Conservation (phyloP, 1,140 invertebrate species). For the Anoplophora glabripennis region DNA sequence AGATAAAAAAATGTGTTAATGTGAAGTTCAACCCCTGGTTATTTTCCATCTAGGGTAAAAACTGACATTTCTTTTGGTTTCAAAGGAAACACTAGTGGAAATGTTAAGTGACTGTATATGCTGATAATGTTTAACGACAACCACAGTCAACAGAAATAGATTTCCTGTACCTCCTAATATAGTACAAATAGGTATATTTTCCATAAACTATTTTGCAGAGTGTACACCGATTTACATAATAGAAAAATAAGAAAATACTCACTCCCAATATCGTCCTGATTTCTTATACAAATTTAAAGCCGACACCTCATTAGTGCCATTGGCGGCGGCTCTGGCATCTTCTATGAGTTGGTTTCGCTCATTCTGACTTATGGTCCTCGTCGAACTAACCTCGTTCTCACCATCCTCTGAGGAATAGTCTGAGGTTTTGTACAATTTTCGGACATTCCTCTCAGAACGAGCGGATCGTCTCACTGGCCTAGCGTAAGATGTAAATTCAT, state of each 20-base stretch:
- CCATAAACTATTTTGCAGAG: too few species aligned
- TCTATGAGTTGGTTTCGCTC: slow-evolving; percentile 38
- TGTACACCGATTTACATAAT: not conserved
- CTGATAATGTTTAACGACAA: too few species aligned
- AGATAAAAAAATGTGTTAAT: too few species aligned
- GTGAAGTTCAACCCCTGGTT: too few species aligned
- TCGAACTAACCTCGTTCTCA: slow-evolving; percentile 36
- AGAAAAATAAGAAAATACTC: slow-evolving; percentile 42
- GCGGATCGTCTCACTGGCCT: slow-evolving; percentile 4
- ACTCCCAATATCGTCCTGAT: slow-evolving; percentile 68
- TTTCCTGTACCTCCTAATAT: too few species aligned
- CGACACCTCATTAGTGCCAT: slow-evolving; percentile 30
- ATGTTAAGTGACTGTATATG: too few species aligned
- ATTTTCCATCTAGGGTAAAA: too few species aligned
- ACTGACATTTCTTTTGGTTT: too few species aligned
- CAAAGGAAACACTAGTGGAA: too few species aligned
- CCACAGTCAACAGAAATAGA: too few species aligned
- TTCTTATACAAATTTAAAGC: slow-evolving; percentile 56
- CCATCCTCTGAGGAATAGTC: slow-evolving; percentile 57
- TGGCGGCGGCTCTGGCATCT: slow-evolving; percentile 27
- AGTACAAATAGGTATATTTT: too few species aligned
- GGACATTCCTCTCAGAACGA: slow-evolving; percentile 4
- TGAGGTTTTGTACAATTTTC: slow-evolving; percentile 44
- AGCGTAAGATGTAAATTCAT: slow-evolving; percentile 16
- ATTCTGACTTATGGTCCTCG: slow-evolving; percentile 32